Evolutionary conservation across 2,113 vertebrate species (phyloP), one percentile per base, ranked within the genome.

Genomic region (Phodopus roborovskii): DNA sequence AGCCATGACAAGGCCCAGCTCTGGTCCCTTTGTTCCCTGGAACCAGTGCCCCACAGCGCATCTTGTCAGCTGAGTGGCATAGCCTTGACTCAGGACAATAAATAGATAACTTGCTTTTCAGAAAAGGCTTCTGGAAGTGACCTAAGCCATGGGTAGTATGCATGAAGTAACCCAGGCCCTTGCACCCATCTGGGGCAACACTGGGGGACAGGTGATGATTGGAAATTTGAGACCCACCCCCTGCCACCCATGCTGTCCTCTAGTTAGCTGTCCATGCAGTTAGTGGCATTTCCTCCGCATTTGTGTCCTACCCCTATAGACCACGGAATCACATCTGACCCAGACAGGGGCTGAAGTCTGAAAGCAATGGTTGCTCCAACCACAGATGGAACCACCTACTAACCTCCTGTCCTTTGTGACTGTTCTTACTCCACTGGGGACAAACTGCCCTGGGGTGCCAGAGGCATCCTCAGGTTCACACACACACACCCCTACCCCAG

Each of bases 141-240:
- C 28, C 4, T 0, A 0, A 30, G 22, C 28, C 5, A 48, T 8
- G 24, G 48, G 5, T 13, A 8, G 17, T 17, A 42, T 5, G 56
- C 24, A 39, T 39, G 26, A n/a, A 24, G 19, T 26, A 5, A 22
- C 26, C 60, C 19, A 33, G 60, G 73, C 17, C 53, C 33, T 39
- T 39, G 7, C 12, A 9, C 74, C 62, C 39, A 6, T n/a, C 62
- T 16, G n/a, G 45, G 83, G 22, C 26, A 48, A 13, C 0, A 8
- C 39, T 17, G 1, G 39, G 20, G 6, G 8, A 1, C 12, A 70
- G 48, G 7, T 22, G 8, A 53, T 28, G 15, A 19, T 10, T 26
- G 26, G 74, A 62, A 50, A 50, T 71, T 50, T 62, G 39, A 74
- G 2, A 9, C 17, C 30, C n/a, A 13, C 3, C 22, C 66, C 42